phyloP scores from a whole-genome alignment of 2,113 vertebrate genomes.

The Oncorhynchus gorbuscha region DNA sequence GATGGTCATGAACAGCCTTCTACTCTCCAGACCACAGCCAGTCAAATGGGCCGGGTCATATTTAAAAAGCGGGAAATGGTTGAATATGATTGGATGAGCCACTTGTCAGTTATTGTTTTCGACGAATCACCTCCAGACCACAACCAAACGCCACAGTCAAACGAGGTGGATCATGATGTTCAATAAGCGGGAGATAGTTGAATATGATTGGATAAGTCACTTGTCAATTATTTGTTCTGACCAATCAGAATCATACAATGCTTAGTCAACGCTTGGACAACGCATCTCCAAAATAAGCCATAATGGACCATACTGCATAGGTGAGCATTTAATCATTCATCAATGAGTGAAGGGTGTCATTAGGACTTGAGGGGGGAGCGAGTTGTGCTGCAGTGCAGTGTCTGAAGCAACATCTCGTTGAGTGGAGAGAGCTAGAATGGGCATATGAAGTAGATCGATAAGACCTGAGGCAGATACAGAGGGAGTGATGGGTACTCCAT shows the following conservation, averaged over 20 bases:
- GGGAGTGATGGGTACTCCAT: slow-evolving; percentile 59
- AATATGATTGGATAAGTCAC: not conserved
- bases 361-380: slow-evolving; percentile 36
- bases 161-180: not conserved
- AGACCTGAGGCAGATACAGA: slow-evolving; percentile 54
- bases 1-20: not conserved
- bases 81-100: not conserved
- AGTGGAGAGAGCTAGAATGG: slow-evolving; percentile 60
- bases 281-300: not conserved
- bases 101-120: not conserved
- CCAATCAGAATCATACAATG: not conserved
- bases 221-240: not conserved
- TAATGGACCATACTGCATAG: not conserved
- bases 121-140: not conserved
- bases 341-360: slow-evolving; percentile 24
- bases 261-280: not conserved
- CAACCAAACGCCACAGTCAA: not conserved
- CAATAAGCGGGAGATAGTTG: not conserved
- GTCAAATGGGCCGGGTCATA: not conserved
- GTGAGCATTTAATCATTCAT: slow-evolving; percentile 8
- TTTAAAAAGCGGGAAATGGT: not conserved
- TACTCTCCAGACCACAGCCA: not conserved
- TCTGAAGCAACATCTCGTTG: slow-evolving; percentile 51
- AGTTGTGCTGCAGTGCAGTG: slow-evolving; percentile 59
- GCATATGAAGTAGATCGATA: slow-evolving; percentile 60